These are phyloP conservation scores for Lepisosteus oculatus DNA, from an alignment of 2,113 vertebrate genomes.

Conservation along the genomic window DNA sequence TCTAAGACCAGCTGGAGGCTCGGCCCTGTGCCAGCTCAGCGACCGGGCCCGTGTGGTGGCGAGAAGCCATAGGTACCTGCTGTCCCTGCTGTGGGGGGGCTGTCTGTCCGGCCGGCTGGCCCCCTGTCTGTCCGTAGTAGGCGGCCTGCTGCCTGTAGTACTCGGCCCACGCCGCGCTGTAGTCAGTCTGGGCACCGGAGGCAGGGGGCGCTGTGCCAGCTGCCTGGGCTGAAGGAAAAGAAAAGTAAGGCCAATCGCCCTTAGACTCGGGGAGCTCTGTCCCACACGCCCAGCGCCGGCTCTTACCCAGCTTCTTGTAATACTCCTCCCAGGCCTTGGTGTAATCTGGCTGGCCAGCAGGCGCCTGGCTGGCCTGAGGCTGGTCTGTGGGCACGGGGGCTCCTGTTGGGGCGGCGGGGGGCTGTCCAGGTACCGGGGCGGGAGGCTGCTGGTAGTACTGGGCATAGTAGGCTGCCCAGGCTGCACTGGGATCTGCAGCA, in stretches of 20 bases:
- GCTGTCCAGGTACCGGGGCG: slow-evolving; percentile 70
- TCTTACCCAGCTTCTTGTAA: slow-evolving; percentile 87
- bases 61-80: slow-evolving; percentile 59
- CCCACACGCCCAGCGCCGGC: slow-evolving; percentile 23
- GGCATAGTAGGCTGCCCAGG: slow-evolving; percentile 91
- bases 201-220: slow-evolving; percentile 58
- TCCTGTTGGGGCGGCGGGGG: slow-evolving; percentile 64
- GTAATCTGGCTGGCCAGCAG: slow-evolving; percentile 83
- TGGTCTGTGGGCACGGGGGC: slow-evolving; percentile 72
- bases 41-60: neutral
- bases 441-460: slow-evolving; percentile 88
- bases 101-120: slow-evolving; percentile 71
- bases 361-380: slow-evolving; percentile 57
- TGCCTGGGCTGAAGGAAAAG: slow-evolving; percentile 48
- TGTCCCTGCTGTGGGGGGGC: slow-evolving; percentile 81
- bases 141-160: slow-evolving; percentile 92
- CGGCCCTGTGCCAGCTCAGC: neutral
- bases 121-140: slow-evolving; percentile 79
- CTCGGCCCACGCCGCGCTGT: slow-evolving; percentile 89
- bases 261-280: neutral
- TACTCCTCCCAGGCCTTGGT: slow-evolving; percentile 94
- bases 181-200: slow-evolving; percentile 74
- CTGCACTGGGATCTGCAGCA: slow-evolving; percentile 80
- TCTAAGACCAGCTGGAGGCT: neutral
- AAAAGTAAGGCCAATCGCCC: too few species aligned